Conservation (phyloP, 2,888 invertebrate species). For the Nowickia ferox region DNA sequence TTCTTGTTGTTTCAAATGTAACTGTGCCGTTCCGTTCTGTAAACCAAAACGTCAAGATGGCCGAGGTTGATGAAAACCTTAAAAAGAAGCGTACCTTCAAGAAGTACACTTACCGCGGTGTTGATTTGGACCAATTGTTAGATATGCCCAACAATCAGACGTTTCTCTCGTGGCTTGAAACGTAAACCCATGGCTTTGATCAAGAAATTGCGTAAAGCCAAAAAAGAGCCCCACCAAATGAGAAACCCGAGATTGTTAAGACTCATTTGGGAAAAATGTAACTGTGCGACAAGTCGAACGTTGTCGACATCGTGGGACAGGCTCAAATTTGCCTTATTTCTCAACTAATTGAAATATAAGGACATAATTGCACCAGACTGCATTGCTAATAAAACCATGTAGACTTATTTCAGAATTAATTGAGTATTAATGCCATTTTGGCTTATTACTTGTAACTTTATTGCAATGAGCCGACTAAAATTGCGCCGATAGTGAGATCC, state of each 20-base stretch:
- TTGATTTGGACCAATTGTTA: slow-evolving; percentile 98
- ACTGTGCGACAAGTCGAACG: too few species aligned
- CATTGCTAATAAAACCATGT: too few species aligned
- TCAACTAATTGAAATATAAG: too few species aligned
- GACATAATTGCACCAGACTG: too few species aligned
- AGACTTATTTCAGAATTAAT: too few species aligned
- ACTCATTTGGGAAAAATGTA: slow-evolving; percentile 99
- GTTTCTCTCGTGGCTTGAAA: slow-evolving; percentile 97
- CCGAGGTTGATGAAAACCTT: slow-evolving; percentile 91
- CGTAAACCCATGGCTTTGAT: slow-evolving; percentile 97
- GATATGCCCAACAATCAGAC: slow-evolving; percentile 98
- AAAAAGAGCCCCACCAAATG: slow-evolving; percentile 97
- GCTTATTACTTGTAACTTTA: too few species aligned
- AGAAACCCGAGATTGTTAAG: slow-evolving; percentile 99
- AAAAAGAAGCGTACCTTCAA: slow-evolving; percentile 99
- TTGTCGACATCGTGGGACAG: too few species aligned
- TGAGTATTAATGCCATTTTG: too few species aligned
- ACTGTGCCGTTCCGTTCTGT: slow-evolving; percentile 84
- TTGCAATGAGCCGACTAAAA: too few species aligned
- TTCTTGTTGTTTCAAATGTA: too few species aligned
- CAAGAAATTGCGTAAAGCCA: slow-evolving; percentile 97
- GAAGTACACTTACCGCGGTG: slow-evolving; percentile 99
- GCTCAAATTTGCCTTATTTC: too few species aligned
- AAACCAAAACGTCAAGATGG: slow-evolving; percentile 86
- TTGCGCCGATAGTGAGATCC: too few species aligned